Base-by-base conservation (phyloP, 2,113 vertebrate genomes). In the Stigmatopora nigra region DNA sequence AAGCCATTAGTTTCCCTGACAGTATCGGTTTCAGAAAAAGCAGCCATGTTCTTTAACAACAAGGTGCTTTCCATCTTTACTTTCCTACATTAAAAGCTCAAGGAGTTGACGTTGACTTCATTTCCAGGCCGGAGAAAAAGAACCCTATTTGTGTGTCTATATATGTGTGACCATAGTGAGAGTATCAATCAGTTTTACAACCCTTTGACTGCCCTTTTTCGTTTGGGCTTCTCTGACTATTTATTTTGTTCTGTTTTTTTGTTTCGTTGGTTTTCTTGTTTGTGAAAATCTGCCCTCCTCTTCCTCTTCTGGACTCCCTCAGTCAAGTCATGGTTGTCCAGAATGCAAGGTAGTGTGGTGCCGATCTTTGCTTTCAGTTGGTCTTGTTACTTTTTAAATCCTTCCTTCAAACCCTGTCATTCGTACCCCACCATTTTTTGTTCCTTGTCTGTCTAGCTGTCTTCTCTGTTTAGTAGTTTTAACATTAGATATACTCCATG, bases 271-370 rank as follows among this genome's bases (percentile, higher is more conserved):
- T 78, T 89, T 92, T 88, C 84, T 86, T 85, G 80, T 86, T 84
- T 89, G 84, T 87, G 81, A 87, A 45, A 87, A 87, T 89, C 91
- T 83, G 87, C 81, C 82, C 87, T 88, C 89, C 88, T 87, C 79
- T 72, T 86, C 89, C 85, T 88, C 89, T 88, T 91, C 83, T 92
- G 92, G 92, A 90, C 89, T 85, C 87, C 82, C 92, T 87, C 93
- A 99, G 97, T 82, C 97, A 99, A 98, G 96, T 99, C 90, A 99
- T 99, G 97, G 97, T 99, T 94, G 97, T 99, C 92, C 97, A 99
- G 93, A 99, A 99, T 81, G 95, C 96, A 92, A 99, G 97, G 91
- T 92, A 92, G 90, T 78, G 90, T 91, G 85, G 87, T 71, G 81
- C 84, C 83, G 85, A 88, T 85, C 75, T 84, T 89, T 77, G 82